Percentiles rank a stretch among this genome's conserved stretches.
phyloP scores from a whole-genome alignment of 2,797 vertebrate species.

The Denticeps clupeoides region DNA sequence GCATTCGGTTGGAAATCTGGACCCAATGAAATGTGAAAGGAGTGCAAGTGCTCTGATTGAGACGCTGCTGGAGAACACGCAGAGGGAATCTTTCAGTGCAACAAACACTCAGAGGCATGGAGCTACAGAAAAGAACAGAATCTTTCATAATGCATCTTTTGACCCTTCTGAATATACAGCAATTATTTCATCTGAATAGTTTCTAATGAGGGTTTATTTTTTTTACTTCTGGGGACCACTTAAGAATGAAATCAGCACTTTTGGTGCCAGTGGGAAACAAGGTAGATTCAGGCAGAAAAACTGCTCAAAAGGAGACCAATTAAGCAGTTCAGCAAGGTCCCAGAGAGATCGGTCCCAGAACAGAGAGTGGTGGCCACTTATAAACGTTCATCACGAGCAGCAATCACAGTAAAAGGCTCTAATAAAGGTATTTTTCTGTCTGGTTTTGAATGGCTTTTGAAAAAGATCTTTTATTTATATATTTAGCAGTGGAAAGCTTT shows the following conservation, averaged over 20 bases:
- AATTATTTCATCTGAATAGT: no score
- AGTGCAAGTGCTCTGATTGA: constrained; percentile 5
- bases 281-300: constrained; percentile 48
- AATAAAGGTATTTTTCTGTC: constrained; percentile 27
- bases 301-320: constrained; percentile 62
- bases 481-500: no score
- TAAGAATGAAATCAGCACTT: constrained; percentile 34
- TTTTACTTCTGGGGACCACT: constrained; percentile 13
- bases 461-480: no score
- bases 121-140: not conserved
- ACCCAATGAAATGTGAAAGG: constrained; percentile 13
- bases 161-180: no score
- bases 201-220: not conserved
- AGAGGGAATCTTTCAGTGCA: not conserved
- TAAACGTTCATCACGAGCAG: constrained; percentile 56
- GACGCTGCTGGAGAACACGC: not conserved
- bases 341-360: constrained; percentile 57
- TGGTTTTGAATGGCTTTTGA: not conserved
- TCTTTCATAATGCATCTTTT: no score
- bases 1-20: constrained; percentile 13
- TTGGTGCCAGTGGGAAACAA: constrained; percentile 39
- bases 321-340: constrained; percentile 62
- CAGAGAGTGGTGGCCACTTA: constrained; percentile 53
- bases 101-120: not conserved
- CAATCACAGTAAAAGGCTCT: constrained; percentile 58